A percentile compares a stretch with the other conserved stretches of the same genome.
phyloP scores from a whole-genome alignment of 1,140 invertebrate genomes.

The Portunus trituberculatus region DNA sequence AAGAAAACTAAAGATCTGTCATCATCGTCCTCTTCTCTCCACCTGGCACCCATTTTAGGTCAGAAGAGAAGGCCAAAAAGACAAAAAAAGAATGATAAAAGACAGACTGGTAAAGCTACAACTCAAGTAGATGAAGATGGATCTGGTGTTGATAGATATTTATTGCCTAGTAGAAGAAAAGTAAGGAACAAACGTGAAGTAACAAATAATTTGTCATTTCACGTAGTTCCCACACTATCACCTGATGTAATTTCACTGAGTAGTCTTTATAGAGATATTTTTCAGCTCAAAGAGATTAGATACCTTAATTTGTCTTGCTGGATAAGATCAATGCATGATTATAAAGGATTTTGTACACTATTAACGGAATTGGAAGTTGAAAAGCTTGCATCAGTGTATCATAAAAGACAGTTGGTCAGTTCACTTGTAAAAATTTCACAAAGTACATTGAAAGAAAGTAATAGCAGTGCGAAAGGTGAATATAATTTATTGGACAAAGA shows the following conservation, averaged over 20 bases:
- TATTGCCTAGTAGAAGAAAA: neutral
- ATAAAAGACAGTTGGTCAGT: neutral
- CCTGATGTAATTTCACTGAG: neutral
- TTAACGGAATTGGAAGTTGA: neutral
- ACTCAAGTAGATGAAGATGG: neutral
- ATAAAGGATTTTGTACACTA: neutral
- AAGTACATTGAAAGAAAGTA: neutral
- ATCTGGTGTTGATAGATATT: neutral
- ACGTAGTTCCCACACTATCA: conserved; percentile 25
- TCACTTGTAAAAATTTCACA: neutral
- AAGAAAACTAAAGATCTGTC: neutral
- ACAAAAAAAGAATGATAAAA: neutral
- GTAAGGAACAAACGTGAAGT: neutral
- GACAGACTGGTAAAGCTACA: neutral
- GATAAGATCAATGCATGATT: neutral
- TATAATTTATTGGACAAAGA: neutral
- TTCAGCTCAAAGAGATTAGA: neutral
- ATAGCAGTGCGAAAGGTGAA: neutral
- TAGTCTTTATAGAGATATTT: neutral
- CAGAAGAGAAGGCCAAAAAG: neutral
- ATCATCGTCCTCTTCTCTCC: neutral
- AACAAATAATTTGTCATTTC: neutral
- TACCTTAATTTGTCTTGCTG: neutral
- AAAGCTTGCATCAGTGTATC: neutral
- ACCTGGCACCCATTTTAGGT: neutral